Conservation (phyloP, 2,797 vertebrate species). For the Lepus oiostolus region DNA sequence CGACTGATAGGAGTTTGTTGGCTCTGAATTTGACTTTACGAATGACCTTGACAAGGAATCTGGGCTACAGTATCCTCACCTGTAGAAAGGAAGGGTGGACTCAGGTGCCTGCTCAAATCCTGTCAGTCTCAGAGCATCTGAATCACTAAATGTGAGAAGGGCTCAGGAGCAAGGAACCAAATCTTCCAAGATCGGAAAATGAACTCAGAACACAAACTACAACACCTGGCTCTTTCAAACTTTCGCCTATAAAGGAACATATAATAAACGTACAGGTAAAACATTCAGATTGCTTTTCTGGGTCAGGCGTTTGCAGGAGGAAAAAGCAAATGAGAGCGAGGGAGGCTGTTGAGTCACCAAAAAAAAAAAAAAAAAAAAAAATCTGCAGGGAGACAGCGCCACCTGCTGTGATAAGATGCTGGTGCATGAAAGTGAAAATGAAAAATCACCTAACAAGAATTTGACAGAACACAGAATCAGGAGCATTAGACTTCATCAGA, state of each 20-base stretch:
- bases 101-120: not conserved
- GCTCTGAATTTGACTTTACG: not conserved
- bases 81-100: not conserved
- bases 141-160: not conserved
- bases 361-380: not conserved
- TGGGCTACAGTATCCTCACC: not conserved
- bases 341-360: rapidly evolving
- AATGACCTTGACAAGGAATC: not conserved
- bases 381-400: conserved; percentile 74
- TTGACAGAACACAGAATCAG: not conserved
- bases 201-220: not conserved
- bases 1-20: not conserved
- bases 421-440: not conserved
- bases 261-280: not conserved
- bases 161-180: not conserved
- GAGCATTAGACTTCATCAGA: conserved; percentile 12
- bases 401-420: conserved; percentile 70
- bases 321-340: rapidly evolving
- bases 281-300: not conserved
- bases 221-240: not conserved
- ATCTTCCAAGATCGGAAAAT: not conserved
- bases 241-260: not conserved
- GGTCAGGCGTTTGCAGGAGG: not conserved
- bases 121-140: not conserved
- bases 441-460: not conserved